A percentile compares a stretch with the other conserved stretches of the same genome.
Evolutionary conservation across 2,113 vertebrate genomes (phyloP).

Genomic region (Seriola rivoliana): DNA sequence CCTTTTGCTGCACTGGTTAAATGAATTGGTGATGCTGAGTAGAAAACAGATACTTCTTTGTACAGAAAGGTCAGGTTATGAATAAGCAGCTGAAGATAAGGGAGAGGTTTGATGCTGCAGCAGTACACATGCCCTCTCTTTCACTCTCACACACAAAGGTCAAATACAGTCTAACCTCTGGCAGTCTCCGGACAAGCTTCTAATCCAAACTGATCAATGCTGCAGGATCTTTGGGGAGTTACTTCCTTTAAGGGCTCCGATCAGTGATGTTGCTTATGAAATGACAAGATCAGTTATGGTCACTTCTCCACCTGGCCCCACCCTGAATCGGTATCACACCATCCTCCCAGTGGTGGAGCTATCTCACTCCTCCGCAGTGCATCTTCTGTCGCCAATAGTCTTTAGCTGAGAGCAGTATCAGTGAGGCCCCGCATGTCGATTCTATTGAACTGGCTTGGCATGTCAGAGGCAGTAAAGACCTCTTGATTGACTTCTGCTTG

Average conservation of each 20-base stretch:
- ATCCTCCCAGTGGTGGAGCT: conserved; percentile 12
- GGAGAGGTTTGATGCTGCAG: background rate
- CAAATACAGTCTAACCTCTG: conserved; percentile 36
- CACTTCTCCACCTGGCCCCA: conserved; percentile 21
- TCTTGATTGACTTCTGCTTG: conserved; percentile 83
- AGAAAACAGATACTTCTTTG: too few species aligned
- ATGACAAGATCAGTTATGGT: conserved; percentile 53
- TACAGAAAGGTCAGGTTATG: too few species aligned
- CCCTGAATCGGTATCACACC: conserved; percentile 1
- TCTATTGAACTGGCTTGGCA: conserved; percentile 76
- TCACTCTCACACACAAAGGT: conserved; percentile 14
- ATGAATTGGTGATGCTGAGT: background rate
- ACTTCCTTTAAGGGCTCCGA: conserved; percentile 14
- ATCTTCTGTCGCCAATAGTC: conserved; percentile 56
- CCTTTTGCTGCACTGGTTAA: background rate
- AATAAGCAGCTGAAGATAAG: background rate
- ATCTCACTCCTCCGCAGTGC: conserved; percentile 28
- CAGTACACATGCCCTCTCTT: background rate
- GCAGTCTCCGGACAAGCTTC: conserved; percentile 21
- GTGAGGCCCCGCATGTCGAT: conserved; percentile 75
- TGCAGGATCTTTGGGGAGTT: conserved; percentile 33
- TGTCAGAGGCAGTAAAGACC: conserved; percentile 80
- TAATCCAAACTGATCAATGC: conserved; percentile 64
- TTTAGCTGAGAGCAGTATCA: conserved; percentile 73
- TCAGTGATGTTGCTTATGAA: conserved; percentile 50